Percentiles rank a stretch among this genome's conserved stretches.
Evolutionary conservation across 2,888 invertebrate genomes (phyloP).

Genomic region (Agriopis aurantiaria): DNA sequence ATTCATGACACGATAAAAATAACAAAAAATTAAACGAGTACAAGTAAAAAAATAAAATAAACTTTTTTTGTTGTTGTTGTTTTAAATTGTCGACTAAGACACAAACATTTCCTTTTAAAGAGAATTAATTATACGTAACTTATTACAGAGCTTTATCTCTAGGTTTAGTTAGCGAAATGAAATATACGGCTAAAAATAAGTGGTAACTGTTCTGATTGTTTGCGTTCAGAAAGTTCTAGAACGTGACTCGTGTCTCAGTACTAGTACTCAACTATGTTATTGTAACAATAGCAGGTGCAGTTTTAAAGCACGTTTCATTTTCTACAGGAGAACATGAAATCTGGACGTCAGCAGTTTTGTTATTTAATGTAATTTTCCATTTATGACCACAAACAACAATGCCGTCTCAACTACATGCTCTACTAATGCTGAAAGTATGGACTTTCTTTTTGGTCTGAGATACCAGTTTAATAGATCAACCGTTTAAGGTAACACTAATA

Average conservation of each 20-base stretch:
- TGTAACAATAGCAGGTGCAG: constrained; percentile 62
- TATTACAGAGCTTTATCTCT: not conserved
- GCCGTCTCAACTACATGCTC: not conserved
- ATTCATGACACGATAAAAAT: not conserved
- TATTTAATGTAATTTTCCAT: too few relatives aligned
- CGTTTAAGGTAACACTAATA: not conserved
- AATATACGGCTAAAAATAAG: constrained; percentile 5
- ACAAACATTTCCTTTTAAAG: too few relatives aligned
- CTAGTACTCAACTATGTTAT: constrained; percentile 58
- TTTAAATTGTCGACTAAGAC: too few relatives aligned
- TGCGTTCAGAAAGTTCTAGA: constrained; percentile 45
- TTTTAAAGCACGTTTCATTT: constrained; percentile 57
- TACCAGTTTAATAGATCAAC: not conserved
- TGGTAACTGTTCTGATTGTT: constrained; percentile 23
- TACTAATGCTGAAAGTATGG: not conserved
- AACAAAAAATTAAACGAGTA: not conserved
- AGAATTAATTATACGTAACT: too few relatives aligned
- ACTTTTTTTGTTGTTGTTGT: too few relatives aligned
- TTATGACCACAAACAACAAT: not conserved
- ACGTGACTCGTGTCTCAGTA: constrained; percentile 61
- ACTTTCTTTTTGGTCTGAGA: constrained; percentile 12
- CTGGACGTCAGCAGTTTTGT: not conserved
- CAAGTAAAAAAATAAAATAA: too few relatives aligned
- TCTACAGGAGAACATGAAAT: constrained; percentile 14
- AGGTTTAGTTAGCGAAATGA: not conserved